phyloP scores from a whole-genome alignment of 2,888 invertebrate species.

The Habrosyne pyritoides region DNA sequence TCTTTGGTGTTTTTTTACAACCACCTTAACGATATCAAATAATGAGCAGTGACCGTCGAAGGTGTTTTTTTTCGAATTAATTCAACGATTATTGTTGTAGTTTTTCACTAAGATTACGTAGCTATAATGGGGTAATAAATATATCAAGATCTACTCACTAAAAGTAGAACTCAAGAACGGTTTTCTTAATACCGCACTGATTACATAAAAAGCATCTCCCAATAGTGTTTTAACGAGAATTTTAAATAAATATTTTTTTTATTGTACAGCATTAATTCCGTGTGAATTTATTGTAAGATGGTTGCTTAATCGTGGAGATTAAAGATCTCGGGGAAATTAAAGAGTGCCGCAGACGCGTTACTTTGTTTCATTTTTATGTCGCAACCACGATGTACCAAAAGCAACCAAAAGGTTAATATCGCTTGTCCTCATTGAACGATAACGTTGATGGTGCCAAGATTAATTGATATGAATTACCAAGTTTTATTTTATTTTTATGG shows the following conservation, averaged over 20 bases:
- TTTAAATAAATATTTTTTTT: constrained; percentile 8
- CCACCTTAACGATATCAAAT: too few relatives aligned
- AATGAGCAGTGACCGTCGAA: background rate
- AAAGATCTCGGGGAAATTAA: constrained; percentile 30
- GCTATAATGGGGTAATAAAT: too few relatives aligned
- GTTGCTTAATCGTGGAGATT: constrained; percentile 44
- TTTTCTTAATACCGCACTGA: background rate
- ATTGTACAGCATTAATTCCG: constrained; percentile 5
- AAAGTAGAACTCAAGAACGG: background rate
- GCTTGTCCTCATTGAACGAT: constrained; percentile 1
- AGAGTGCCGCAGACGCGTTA: constrained; percentile 19
- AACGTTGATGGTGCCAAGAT: constrained; percentile 3
- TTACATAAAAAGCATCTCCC: background rate
- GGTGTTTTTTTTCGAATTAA: background rate
- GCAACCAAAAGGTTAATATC: background rate
- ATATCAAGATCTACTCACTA: background rate
- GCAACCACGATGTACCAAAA: constrained; percentile 11
- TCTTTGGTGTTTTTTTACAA: background rate
- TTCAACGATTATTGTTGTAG: background rate
- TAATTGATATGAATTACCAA: background rate
- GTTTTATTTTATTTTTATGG: background rate
- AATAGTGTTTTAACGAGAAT: constrained; percentile 3
- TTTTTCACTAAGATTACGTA: too few relatives aligned
- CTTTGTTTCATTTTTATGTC: constrained; percentile 24
- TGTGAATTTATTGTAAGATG: constrained; percentile 24